Evolutionary conservation across 2,888 invertebrate species (phyloP).

Genomic region (Noctua fimbriata): DNA sequence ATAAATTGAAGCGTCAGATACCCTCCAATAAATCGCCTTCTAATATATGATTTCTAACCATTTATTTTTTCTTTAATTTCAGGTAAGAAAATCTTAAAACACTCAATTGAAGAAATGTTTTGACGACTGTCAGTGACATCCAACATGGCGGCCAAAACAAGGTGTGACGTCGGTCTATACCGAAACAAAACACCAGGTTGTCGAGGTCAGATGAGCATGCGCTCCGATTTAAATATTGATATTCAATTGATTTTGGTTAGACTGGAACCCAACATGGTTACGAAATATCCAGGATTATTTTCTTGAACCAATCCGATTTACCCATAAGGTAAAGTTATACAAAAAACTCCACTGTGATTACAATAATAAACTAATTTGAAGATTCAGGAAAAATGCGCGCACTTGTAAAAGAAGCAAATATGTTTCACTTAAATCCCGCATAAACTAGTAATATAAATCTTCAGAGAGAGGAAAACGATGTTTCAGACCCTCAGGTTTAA

Average conservation of each 20-base stretch:
- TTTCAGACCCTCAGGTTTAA: slow-evolving; percentile 38
- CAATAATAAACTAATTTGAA: background rate
- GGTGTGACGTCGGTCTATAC: too few species aligned
- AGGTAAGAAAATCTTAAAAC: slow-evolving; percentile 38
- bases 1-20: background rate
- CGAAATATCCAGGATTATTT: background rate
- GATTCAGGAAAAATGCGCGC: background rate
- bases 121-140: accelerated
- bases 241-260: too few species aligned
- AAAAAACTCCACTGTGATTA: too few species aligned
- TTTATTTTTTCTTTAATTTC: slow-evolving; percentile 22
- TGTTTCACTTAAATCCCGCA: slow-evolving; percentile 7
- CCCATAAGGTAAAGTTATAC: too few species aligned
- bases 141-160: too few species aligned
- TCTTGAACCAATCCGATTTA: too few species aligned
- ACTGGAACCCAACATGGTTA: too few species aligned
- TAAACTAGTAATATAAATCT: slow-evolving; percentile 30
- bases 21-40: background rate
- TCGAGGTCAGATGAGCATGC: too few species aligned
- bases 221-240: too few species aligned
- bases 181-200: too few species aligned
- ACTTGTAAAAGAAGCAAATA: background rate
- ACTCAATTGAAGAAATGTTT: background rate
- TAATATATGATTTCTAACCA: background rate
- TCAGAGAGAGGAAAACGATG: slow-evolving; percentile 33